Conservation (phyloP, 2,113 vertebrate genomes). For the Aythya baeri region DNA sequence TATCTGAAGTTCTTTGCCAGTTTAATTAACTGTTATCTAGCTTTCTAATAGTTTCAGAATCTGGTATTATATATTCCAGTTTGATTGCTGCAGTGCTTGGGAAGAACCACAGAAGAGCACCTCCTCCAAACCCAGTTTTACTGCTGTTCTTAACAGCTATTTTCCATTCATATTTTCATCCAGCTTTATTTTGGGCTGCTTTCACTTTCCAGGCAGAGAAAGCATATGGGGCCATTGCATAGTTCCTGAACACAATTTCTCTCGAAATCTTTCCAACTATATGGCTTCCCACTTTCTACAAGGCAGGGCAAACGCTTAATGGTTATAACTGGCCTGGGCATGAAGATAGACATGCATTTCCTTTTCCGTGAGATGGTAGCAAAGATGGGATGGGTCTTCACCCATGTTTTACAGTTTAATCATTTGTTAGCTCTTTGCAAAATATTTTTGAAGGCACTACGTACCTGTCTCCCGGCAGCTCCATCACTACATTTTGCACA, state of each 20-base stretch:
- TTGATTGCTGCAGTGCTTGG: neutral
- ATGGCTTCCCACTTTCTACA: neutral
- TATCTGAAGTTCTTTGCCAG: neutral
- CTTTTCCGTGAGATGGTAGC: neutral
- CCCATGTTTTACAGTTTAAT: neutral
- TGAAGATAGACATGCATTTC: neutral
- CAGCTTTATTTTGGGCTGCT: neutral
- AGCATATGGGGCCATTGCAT: neutral
- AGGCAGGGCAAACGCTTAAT: neutral
- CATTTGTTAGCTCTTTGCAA: neutral
- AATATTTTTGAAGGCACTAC: neutral
- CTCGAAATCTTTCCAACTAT: neutral
- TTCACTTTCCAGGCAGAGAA: neutral
- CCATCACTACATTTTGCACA: slow-evolving; percentile 12
- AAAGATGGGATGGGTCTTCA: neutral
- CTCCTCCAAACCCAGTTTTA: neutral
- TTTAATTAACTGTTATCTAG: neutral
- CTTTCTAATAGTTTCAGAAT: neutral
- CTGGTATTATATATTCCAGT: neutral
- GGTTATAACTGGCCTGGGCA: neutral
- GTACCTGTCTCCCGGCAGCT: neutral
- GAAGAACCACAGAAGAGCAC: neutral
- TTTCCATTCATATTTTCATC: neutral
- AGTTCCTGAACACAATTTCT: neutral
- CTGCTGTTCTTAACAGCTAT: neutral